These are phyloP conservation scores for Aphelinus atriplicis DNA, from an alignment of 1,140 invertebrate species.

Conservation along the genomic window DNA sequence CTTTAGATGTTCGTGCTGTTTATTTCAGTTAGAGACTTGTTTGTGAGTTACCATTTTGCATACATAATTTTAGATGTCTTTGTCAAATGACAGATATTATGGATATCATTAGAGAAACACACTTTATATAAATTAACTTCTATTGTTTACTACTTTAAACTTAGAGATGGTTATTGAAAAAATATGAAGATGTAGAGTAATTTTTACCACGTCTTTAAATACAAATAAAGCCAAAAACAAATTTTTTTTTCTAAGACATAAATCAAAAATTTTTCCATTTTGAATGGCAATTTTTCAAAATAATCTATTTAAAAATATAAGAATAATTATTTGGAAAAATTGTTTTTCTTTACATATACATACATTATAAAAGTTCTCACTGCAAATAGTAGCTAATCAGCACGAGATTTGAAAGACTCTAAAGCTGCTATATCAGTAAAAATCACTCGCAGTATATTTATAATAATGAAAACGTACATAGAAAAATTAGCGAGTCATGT, in stretches of 20 bases:
- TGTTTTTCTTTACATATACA: neutral
- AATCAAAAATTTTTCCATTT: constrained; percentile 29
- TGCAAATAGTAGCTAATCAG: constrained; percentile 22
- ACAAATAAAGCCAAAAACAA: too few relatives aligned
- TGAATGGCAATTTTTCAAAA: neutral
- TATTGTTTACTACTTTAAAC: too few relatives aligned
- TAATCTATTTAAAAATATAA: too few relatives aligned
- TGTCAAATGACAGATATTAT: neutral
- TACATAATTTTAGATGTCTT: constrained; percentile 13
- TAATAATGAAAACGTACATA: constrained; percentile 44
- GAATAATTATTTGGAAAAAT: too few relatives aligned
- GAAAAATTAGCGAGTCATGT: constrained; percentile 46
- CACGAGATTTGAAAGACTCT: constrained; percentile 15
- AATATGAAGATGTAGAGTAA: too few relatives aligned
- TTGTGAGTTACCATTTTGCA: constrained; percentile 25
- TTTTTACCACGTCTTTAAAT: too few relatives aligned
- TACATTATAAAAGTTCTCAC: constrained; percentile 35
- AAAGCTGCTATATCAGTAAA: constrained; percentile 29
- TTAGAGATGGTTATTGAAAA: too few relatives aligned
- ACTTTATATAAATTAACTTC: too few relatives aligned
- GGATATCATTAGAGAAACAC: too few relatives aligned
- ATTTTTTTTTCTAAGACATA: neutral
- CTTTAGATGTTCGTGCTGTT: neutral
- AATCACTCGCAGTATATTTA: constrained; percentile 42
- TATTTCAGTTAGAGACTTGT: constrained; percentile 21